Conservation (phyloP, 64 coral and sea anemone genomes). For the Stylophora pistillata region DNA sequence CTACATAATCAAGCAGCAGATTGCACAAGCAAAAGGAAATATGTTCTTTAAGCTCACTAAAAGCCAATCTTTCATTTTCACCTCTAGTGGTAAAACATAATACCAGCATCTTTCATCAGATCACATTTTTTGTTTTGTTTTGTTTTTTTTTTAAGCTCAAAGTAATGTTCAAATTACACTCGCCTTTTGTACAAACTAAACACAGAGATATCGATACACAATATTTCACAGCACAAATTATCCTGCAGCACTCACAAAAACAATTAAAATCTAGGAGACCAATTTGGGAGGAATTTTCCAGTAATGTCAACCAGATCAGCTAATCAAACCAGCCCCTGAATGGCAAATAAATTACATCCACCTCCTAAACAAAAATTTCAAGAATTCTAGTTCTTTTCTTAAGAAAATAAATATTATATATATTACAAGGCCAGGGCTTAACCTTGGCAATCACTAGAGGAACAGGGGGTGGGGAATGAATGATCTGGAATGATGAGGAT, state of each 20-base stretch:
- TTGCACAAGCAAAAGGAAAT: no score
- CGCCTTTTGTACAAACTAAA: no score
- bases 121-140: no score
- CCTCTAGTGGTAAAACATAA: no score
- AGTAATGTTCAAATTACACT: no score
- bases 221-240: neutral
- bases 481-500: neutral
- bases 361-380: neutral
- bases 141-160: no score
- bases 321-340: neutral
- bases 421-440: neutral
- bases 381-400: neutral
- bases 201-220: no score
- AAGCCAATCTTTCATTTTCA: no score
- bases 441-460: slow-evolving; percentile 12
- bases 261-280: neutral
- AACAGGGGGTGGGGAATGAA: neutral
- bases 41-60: no score
- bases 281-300: neutral
- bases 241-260: neutral
- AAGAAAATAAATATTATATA: neutral
- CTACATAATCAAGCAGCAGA: no score
- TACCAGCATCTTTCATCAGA: no score
- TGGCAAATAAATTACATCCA: neutral
- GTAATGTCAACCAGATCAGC: neutral